Base-by-base conservation (phyloP, 2,888 invertebrate species). In the Tineola bisselliella region DNA sequence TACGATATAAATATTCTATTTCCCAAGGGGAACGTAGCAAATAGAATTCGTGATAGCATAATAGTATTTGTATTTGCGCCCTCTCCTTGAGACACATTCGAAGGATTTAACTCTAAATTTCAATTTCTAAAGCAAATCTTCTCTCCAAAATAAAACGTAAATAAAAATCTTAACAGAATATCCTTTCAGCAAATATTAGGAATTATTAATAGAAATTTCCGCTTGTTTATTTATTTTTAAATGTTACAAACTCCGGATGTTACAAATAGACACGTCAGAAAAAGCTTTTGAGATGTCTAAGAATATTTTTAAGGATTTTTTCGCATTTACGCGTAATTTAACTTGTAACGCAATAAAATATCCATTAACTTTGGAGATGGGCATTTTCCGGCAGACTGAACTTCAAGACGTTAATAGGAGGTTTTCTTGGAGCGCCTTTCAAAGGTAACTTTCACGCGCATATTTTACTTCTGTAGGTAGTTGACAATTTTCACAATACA, bases 331-430 rank as follows among this genome's bases (percentile, higher is more conserved):
- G 82, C 79, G 73, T 80, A 81, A 86, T 86, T 84, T 82, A 81
- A 79, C 83, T 72, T 71, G 73, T 75, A 74, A 79, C 79, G 80
- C 76, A 81, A 83, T 83, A 77, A 80, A 82, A 83, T 80, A 79
- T 81, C 84, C 84, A 86, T 86, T 86, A 84, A 84, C 81, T 80
- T 76, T 74, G 73, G 74, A 76, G 80, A 81, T 79, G 77, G 77
- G 77, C 76, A 84, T 86, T 84, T 84, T 84, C 81, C 80, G 73
- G 69, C 63, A 70, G 70, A 70, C 66, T 78, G 83, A 77, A 68
- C 79, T 70, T 67, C 66, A 71, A 76, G 75, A 75, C 72, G 75
- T 76, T 66, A 57, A 62, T 60, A 60, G 59, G 56, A 68, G 70
- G 74, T 72, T 71, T 74, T 74, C 60, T 44, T 70, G 69, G 70